Conservation (phyloP, 2,888 invertebrate species). For the Papilio protenor region DNA sequence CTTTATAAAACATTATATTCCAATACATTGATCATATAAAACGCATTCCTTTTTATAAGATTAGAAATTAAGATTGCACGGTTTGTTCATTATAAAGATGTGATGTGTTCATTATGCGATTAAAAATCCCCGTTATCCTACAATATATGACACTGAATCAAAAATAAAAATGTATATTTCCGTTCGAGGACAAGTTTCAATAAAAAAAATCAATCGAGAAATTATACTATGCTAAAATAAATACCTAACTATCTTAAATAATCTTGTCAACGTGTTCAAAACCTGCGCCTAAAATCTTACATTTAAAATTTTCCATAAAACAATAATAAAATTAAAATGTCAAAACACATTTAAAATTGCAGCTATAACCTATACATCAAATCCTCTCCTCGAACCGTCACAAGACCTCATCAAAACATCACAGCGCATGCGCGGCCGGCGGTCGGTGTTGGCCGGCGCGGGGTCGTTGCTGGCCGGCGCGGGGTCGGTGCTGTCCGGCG, state of each 20-base stretch:
- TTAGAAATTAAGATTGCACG: slow-evolving; percentile 70
- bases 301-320: slow-evolving; percentile 77
- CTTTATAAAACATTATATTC: slow-evolving; percentile 50
- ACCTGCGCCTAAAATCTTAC: slow-evolving; percentile 80
- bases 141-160: slow-evolving; percentile 75
- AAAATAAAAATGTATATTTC: slow-evolving; percentile 61
- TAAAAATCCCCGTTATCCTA: slow-evolving; percentile 64
- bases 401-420: slow-evolving; percentile 82
- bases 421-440: slow-evolving; percentile 69
- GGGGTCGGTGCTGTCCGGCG: neutral
- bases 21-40: slow-evolving; percentile 45
- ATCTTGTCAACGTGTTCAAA: slow-evolving; percentile 82
- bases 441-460: too few relatives aligned
- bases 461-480: neutral
- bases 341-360: slow-evolving; percentile 84
- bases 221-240: slow-evolving; percentile 83
- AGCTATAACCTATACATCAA: slow-evolving; percentile 82
- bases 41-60: slow-evolving; percentile 55
- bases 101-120: slow-evolving; percentile 58
- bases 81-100: slow-evolving; percentile 60
- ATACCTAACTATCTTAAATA: slow-evolving; percentile 85
- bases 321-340: slow-evolving; percentile 85
- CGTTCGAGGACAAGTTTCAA: slow-evolving; percentile 67
- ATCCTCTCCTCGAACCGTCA: slow-evolving; percentile 79
- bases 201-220: slow-evolving; percentile 72